Base-by-base conservation (phyloP, 2,797 vertebrate species). In the Thaleichthys pacificus region DNA sequence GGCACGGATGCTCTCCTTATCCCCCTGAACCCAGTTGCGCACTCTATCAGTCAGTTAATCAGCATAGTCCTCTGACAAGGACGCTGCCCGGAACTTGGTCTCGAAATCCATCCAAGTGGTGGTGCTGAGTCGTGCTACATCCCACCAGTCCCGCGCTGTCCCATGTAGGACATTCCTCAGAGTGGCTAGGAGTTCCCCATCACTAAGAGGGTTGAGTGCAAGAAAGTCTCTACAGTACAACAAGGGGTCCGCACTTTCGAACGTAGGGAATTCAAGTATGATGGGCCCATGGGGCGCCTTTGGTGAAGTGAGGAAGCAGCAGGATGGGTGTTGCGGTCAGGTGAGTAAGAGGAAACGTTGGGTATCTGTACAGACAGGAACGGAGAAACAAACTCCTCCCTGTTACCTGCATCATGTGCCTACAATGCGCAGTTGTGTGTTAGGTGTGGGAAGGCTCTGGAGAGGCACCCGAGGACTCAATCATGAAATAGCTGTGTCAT, bases 101-200 rank as follows among this genome's bases (percentile, higher is more conserved):
- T 71, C 24, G 6, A 76, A 80, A 0, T 76, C 51, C 1, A 11
- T 1, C 74, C 74, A 75, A 0, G 77, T 54, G 8, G 17, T 64
- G 1, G 56, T 58, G 1, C 6, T 22, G 14, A 14, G n/a, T 8
- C 62, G 26, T 3, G 57, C 73, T 0, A 60, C 77, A 51, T 75
- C 35, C 69, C 73, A 75, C 70, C 73, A 69, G 11, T 67, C 73
- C 15, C 70, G 38, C 1, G 76, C 73, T 0, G 58, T 80, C 0
- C 67, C 57, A 15, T 69, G 49, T 0, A 80, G 32, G 4, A 72
- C 68, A 54, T 75, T 65, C 0, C 58, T 11, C 19, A 76, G 22
- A 12, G 71, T 68, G 1, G 68, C 68, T 1, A 76, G 62, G 4
- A 79, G 26, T 7, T 81, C 66, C 4, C 65, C 66, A 19, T 77